Evolutionary conservation across 1,140 invertebrate genomes (phyloP), one percentile per base, ranked within the genome.

Genomic region (Condylostylus longicornis): DNA sequence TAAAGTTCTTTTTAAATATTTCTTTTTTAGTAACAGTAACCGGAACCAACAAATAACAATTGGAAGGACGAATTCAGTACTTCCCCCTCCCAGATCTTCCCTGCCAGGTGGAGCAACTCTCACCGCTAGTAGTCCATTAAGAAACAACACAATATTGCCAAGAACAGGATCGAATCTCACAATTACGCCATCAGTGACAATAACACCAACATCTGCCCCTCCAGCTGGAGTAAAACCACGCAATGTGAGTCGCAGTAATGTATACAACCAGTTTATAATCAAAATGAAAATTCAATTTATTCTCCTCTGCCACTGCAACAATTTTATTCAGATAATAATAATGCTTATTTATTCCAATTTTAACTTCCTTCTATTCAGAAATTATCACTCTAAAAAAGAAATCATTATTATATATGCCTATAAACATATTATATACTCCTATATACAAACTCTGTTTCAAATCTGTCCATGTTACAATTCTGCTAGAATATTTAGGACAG

Each of bases 171-270:
- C 54, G 46, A 60, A 61, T 58, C 54, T 75, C 25, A 75, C 71
- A 25, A 77, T 77, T 48, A 77, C 70, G 7, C 70, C 70, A 10
- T 72, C 70, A 19, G 70, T 77, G 38, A 77, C 74, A 23, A 77
- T 77, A 46, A 77, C 74, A n/a, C 73, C 74, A 5, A 74, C 74
- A 22, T 72, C 72, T 33, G 72, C 71, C 27, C 72, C 74, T 41
- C 62, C 69, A 31, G 61, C 66, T 19, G 71, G 73, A 51, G 62
- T 72, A 50, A 66, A 67, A 41, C 56, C 58, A 47, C 54, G 57
- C 48, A 58, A 61, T 59, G 57, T 61, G 54, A 61, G 58, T 55
- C 51, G 49, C 53, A 52, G 54, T 59, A 55, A 58, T 55, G 53
- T 59, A 46, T 54, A 61, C 51, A 37, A 23, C 9, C 29, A 23